A percentile compares a stretch with the other conserved stretches of the same genome.
Conservation (phyloP, 2,113 vertebrate species). For the Grallaria varia region DNA sequence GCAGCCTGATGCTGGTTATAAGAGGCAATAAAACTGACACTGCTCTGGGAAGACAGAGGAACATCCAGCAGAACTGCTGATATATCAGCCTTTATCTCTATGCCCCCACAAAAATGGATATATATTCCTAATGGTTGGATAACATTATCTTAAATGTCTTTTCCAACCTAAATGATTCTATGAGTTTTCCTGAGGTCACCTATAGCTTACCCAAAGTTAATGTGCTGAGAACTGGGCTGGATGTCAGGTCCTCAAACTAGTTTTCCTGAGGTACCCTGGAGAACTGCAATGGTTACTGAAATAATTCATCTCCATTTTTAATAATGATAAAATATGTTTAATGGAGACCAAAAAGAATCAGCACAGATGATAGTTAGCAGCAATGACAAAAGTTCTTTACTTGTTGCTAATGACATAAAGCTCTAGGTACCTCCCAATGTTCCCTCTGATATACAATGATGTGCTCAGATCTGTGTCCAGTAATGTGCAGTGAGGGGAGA, state of each 20-base stretch:
- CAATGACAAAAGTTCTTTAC: neutral
- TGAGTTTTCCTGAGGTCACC: neutral
- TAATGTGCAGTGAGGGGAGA: neutral
- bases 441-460: fast-evolving
- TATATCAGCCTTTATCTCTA: neutral
- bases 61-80: neutral
- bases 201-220: neutral
- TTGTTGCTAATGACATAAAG: neutral
- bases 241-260: neutral
- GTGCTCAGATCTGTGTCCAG: neutral
- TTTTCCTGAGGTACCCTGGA: neutral
- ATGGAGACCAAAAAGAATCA: neutral
- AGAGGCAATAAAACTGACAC: neutral
- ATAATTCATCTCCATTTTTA: constrained; percentile 22
- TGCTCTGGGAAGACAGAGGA: neutral
- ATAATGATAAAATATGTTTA: neutral
- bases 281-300: neutral
- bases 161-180: neutral
- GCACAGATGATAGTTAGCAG: neutral
- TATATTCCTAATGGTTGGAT: neutral
- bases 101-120: neutral
- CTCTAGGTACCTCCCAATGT: fast-evolving
- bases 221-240: neutral
- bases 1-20: neutral
- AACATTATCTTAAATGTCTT: neutral